These are phyloP conservation scores for Cettia cetti DNA, from an alignment of 2,113 vertebrate genomes.

Conservation along the genomic window DNA sequence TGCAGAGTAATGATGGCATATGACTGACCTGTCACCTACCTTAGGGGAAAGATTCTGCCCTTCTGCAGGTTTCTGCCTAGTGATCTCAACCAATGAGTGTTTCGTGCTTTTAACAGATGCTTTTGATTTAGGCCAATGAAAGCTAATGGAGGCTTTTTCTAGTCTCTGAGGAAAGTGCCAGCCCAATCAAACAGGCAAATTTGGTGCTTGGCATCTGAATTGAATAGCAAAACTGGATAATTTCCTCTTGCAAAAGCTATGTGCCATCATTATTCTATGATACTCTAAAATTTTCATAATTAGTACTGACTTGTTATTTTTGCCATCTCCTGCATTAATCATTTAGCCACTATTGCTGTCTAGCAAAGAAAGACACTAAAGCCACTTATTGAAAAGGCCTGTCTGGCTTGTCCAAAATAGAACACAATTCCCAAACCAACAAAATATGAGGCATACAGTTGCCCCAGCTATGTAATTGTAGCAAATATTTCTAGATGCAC, in stretches of 20 bases:
- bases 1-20: background rate
- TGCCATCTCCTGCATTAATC: background rate
- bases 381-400: background rate
- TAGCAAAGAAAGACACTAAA: background rate
- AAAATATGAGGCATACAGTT: background rate
- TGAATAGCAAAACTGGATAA: background rate
- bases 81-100: background rate
- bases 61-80: background rate
- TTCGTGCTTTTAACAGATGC: background rate
- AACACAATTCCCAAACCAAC: background rate
- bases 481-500: conserved; percentile 16
- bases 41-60: background rate
- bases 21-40: background rate
- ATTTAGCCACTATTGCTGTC: background rate
- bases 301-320: conserved; percentile 9
- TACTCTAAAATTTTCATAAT: background rate
- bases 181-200: conserved; percentile 8
- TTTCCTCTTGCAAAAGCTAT: conserved; percentile 24
- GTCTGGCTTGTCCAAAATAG: background rate
- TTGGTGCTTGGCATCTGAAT: background rate
- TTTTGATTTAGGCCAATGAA: conserved; percentile 44
- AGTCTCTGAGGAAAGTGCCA: background rate
- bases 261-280: background rate
- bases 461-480: background rate
- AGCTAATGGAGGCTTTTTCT: conserved; percentile 30